Percentiles rank a stretch among this genome's conserved stretches.
phyloP scores from a whole-genome alignment of 2,113 vertebrate species.

The Catagonus wagneri region DNA sequence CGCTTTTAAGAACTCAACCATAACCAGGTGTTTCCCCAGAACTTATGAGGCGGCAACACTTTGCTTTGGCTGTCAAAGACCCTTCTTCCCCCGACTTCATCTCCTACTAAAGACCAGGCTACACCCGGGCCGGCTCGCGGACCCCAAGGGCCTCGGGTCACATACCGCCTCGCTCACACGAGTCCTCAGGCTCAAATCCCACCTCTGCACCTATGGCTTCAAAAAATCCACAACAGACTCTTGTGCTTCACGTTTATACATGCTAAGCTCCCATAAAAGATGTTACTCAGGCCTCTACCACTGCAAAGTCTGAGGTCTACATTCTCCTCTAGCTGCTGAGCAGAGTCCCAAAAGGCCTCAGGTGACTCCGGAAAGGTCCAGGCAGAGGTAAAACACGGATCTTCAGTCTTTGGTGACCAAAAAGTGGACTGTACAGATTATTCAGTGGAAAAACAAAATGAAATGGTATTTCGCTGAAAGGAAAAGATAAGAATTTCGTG shows the following conservation, averaged over 20 bases:
- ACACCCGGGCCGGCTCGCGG: background rate
- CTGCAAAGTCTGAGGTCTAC: background rate
- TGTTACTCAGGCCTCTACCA: too few species aligned
- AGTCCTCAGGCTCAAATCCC: background rate
- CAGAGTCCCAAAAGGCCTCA: background rate
- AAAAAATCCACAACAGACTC: background rate
- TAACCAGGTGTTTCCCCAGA: background rate
- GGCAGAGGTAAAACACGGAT: background rate
- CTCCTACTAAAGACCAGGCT: background rate
- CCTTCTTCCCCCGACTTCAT: background rate
- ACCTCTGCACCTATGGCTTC: background rate
- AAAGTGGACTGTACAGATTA: background rate
- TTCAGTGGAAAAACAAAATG: background rate
- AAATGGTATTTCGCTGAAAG: background rate
- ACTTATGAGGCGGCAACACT: background rate
- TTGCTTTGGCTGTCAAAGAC: background rate
- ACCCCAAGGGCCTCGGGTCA: background rate
- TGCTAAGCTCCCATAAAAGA: background rate
- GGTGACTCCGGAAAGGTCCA: background rate
- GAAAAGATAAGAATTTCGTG: background rate
- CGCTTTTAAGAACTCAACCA: constrained; percentile 42
- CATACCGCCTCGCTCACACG: background rate
- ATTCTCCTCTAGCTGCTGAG: background rate
- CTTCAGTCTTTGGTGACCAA: background rate
- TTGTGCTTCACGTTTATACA: background rate